Evolutionary conservation across 2,888 invertebrate species (phyloP).

Genomic region (Tiliacea citrago): DNA sequence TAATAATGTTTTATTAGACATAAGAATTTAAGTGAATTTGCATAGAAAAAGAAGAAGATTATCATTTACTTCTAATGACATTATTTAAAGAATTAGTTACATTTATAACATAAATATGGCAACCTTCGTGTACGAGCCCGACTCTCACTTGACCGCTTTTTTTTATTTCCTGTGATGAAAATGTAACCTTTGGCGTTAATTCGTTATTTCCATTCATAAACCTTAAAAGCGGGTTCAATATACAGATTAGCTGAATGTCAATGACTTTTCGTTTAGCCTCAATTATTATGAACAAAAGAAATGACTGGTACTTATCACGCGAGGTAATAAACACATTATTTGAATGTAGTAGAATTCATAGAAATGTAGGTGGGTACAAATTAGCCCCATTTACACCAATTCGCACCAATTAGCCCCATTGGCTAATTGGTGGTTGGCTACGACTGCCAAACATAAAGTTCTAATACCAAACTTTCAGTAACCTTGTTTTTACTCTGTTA

Average conservation of each 20-base stretch:
- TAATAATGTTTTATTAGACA: too few relatives aligned
- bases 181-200: constrained; percentile 12
- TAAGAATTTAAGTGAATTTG: too few relatives aligned
- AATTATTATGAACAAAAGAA: constrained; percentile 37
- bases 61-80: too few relatives aligned
- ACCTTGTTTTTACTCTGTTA: background rate
- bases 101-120: too few relatives aligned
- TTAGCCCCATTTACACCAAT: too few relatives aligned
- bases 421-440: background rate
- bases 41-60: too few relatives aligned
- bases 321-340: constrained; percentile 33
- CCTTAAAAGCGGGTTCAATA: constrained; percentile 26
- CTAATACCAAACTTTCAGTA: background rate
- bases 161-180: constrained; percentile 7
- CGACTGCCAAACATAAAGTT: background rate
- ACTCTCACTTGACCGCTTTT: too few relatives aligned
- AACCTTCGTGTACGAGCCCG: too few relatives aligned
- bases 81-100: too few relatives aligned
- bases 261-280: constrained; percentile 34
- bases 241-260: constrained; percentile 44
- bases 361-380: background rate
- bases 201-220: constrained; percentile 32
- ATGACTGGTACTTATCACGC: constrained; percentile 49
- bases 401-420: background rate
- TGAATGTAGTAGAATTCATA: background rate